Evolutionary conservation across 2,888 invertebrate genomes (phyloP).

Genomic region (Meteorus colon): DNA sequence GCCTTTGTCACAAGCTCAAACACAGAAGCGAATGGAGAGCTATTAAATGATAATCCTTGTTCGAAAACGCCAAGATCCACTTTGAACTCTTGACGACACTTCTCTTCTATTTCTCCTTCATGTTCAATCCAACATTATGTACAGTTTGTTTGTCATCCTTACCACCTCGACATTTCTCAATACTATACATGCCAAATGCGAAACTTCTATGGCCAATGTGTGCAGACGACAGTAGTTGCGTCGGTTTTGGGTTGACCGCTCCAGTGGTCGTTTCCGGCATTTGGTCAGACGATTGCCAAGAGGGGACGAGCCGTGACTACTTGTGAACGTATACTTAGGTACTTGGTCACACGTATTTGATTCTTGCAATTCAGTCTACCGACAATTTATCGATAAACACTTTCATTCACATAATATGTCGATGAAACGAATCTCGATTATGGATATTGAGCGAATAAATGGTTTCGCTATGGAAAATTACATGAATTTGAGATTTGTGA

Average conservation of each 20-base stretch:
- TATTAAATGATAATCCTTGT: conserved; percentile 5
- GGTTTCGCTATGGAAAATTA: too few relatives aligned
- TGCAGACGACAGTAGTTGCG: conserved; percentile 32
- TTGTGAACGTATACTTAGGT: conserved; percentile 37
- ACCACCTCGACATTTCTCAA: conserved; percentile 13
- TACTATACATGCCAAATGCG: not conserved
- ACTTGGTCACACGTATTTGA: conserved; percentile 42
- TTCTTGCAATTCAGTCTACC: conserved; percentile 17
- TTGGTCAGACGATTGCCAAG: conserved; percentile 38
- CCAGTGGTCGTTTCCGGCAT: conserved; percentile 42
- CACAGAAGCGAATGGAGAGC: not conserved
- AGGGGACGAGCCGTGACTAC: conserved; percentile 42
- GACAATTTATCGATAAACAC: conserved; percentile 6
- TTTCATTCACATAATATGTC: not conserved
- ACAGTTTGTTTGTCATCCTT: conserved; percentile 3
- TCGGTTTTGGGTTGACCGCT: conserved; percentile 43
- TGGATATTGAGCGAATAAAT: too few relatives aligned
- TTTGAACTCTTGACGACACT: not conserved
- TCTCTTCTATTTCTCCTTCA: not conserved
- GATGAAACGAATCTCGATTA: too few relatives aligned
- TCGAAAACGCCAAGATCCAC: not conserved
- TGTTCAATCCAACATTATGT: not conserved
- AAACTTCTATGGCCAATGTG: conserved; percentile 25
- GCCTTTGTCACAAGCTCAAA: not conserved
- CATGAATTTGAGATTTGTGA: too few relatives aligned